Evolutionary conservation across 1,140 invertebrate species (phyloP), one percentile per base, ranked within the genome.

Genomic region (Latrodectus geometricus): DNA sequence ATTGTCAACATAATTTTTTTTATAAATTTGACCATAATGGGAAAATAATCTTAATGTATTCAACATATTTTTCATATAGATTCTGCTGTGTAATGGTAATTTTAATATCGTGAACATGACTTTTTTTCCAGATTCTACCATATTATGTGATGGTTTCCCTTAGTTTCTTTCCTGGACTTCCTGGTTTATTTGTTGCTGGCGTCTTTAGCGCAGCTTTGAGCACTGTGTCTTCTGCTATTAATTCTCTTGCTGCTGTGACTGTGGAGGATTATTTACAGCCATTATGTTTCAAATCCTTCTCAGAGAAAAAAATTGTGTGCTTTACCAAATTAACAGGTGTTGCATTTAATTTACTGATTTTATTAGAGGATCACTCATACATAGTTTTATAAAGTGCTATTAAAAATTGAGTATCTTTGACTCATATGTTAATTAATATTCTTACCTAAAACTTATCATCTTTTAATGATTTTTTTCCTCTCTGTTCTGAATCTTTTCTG

Each of bases 181-280:
- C 95, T 2, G 96, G 96, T 9, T 91, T 97, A 14, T 96, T 97
- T 90, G 94, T 97, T 4, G 94, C 95, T 87, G 94, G 96, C 72
- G 94, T 97, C 66, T 96, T 97, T 88, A 95, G 95, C 89, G 96
- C 95, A 2, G 94, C 96, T 0, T 92, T 98, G 1, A 96, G 95
- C 81, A 96, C 96, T 0, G 94, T 97, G 69, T 97, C 96, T 0
- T 96, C 96, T 11, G 93, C 95, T 35, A 91, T 97, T 52, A 97
- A 97, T 91, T 96, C 96, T 14, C 91, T 97, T 23, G 94, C 96
- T 15, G 96, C 96, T 15, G 95, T 97, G n/a, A 96, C 95, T 1
- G 92, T 96, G 81, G 95, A 96, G 89, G 96, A 97, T 91, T 96
- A 96, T 89, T 90, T 95, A 3, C 14, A 54, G 48, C 88, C 84